phyloP scores from a whole-genome alignment of 2,888 invertebrate species.

The Ecliptopera silaceata region DNA sequence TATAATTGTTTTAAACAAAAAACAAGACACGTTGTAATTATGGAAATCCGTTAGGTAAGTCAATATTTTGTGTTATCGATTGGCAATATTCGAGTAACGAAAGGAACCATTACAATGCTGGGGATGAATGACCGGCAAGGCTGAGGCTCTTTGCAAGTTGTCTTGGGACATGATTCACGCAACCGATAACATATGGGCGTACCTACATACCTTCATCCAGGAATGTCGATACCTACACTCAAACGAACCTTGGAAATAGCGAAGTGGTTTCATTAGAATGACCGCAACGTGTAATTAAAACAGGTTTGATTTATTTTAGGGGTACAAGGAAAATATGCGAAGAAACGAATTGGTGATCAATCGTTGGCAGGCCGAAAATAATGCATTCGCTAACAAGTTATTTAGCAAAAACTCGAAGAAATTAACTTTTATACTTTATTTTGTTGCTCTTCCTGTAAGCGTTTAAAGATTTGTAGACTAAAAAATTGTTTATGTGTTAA shows the following conservation, averaged over 20 bases:
- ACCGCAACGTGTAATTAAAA: neutral
- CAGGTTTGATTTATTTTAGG: neutral
- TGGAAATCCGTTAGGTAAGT: too few species aligned
- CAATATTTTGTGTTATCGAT: slow-evolving; percentile 25
- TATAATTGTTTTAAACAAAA: too few species aligned
- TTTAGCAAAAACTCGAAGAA: too few species aligned
- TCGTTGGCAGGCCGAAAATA: neutral
- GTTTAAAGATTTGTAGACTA: too few species aligned
- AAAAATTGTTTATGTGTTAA: too few species aligned
- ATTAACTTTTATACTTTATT: too few species aligned
- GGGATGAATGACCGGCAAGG: slow-evolving; percentile 78
- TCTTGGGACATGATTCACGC: slow-evolving; percentile 60
- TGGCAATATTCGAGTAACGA: slow-evolving; percentile 31
- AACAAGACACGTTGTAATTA: too few species aligned
- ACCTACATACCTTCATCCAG: slow-evolving; percentile 21
- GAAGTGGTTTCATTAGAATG: neutral
- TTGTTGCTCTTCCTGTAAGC: too few species aligned
- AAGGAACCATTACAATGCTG: slow-evolving; percentile 39
- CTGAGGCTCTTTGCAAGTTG: slow-evolving; percentile 56
- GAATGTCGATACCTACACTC: slow-evolving; percentile 19
- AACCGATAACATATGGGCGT: slow-evolving; percentile 34
- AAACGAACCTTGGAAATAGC: slow-evolving; percentile 1
- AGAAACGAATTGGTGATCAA: neutral
- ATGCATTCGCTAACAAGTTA: too few species aligned
- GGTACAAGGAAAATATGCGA: neutral